Percentiles rank a stretch among this genome's conserved stretches.
phyloP scores from a whole-genome alignment of 2,113 vertebrate species.

The Callipepla californica region DNA sequence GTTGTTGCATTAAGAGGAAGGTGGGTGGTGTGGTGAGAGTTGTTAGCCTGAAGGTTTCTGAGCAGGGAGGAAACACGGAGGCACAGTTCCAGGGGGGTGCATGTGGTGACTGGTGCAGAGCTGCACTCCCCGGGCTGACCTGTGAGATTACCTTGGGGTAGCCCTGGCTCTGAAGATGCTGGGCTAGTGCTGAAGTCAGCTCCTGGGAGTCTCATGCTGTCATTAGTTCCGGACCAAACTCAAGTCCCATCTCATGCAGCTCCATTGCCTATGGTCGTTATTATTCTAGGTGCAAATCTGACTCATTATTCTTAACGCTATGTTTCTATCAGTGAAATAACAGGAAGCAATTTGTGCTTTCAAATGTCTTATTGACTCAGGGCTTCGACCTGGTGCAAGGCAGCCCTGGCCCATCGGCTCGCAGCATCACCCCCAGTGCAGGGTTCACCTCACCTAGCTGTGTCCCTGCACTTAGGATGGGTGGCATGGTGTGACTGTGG shows the following conservation, averaged over 20 bases:
- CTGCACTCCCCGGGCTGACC: neutral
- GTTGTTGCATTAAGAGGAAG: neutral
- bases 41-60: neutral
- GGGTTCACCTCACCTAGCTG: accelerated
- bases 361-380: neutral
- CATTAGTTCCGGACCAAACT: accelerated
- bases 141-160: neutral
- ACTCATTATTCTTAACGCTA: slow-evolving; percentile 2
- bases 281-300: neutral
- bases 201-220: neutral
- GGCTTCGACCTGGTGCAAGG: neutral
- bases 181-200: neutral
- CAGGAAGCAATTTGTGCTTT: slow-evolving; percentile 21
- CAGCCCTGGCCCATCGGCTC: neutral
- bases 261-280: neutral
- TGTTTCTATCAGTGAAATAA: slow-evolving; percentile 8
- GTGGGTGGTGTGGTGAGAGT: slow-evolving; percentile 9
- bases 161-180: neutral
- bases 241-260: accelerated
- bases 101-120: neutral
- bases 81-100: neutral
- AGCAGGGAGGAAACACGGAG: neutral
- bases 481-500: neutral
- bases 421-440: neutral
- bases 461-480: accelerated